Evolutionary conservation across 1,140 invertebrate genomes (phyloP), one percentile per base, ranked within the genome.

Genomic region (Hylaeus volcanicus): DNA sequence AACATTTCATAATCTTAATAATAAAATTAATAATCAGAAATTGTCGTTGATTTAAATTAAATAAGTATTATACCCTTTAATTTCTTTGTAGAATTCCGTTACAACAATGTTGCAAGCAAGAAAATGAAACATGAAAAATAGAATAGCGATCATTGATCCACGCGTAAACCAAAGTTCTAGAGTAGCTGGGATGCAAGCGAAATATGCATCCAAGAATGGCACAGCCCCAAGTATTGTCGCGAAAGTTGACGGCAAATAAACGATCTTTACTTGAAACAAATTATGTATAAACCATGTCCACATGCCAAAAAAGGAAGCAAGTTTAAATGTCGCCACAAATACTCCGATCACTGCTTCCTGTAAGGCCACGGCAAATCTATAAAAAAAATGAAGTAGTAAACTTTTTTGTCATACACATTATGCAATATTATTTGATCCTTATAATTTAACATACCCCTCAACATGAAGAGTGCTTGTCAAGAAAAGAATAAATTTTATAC

Each of bases 211-310:
- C 48, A 99, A 93, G 90, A 99, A 98, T 6, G 99, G 99, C 2
- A 99, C 96, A 1, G 98, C 98, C 6, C 97, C 98, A 89, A 99
- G 95, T 64, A 99, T 94, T 5, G 98, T 96, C 4, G 98, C 98
- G 88, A 99, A 93, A 15, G 97, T 98, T 96, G 98, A 97, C 2
- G 98, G 98, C 80, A 99, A 95, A 92, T 99, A 99, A 37, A 99
- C 97, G 81, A 99, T 97, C 90, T 98, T 97, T 0, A 99, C 96
- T 85, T 97, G 97, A 92, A 99, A 99, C 2, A 99, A 91, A 84
- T 98, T 98, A 90, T 99, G 98, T 66, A 98, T 97, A 51, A 99
- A 95, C 98, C 98, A 99, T 0, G 99, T 99, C 96, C 98, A 99
- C 75, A 99, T 94, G 0, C 98, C 98, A 92, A 99, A 99, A 93